Base-by-base conservation (phyloP, 2,797 vertebrate genomes). In the Atherinosoma microstoma region DNA sequence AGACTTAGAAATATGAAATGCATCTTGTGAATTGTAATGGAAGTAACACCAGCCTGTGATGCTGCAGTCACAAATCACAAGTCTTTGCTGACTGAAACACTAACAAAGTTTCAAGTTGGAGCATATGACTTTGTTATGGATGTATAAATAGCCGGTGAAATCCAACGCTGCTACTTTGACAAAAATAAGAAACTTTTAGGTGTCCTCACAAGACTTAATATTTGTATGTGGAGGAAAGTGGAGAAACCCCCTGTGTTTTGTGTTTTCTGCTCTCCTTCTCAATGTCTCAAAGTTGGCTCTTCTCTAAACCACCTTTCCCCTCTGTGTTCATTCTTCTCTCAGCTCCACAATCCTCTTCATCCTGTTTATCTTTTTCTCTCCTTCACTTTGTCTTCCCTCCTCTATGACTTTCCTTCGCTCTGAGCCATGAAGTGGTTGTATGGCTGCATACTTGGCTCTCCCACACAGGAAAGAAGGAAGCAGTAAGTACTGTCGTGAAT, bases 311-410 rank as follows among this genome's bases (percentile, higher is more conserved):
- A 45, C 20, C 36, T 34, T 24, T 36, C 56, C 22, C 45, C 29
- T 40, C 22, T 62, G 36, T 36, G 32, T 63, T 49, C 45, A 0
- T 45, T 60, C 34, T 40, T 38, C 54, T 29, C 65, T 60, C 63
- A 75, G 47, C 16, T 67, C 45, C 32, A 8, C 54, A 67, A 42
- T 71, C 56, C 51, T 61, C 56, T 64, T 66, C 47, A 56, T 78
- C 60, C 63, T 70, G 63, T 80, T 83, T 76, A 40, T 83, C 71
- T 62, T 65, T 70, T 49, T 53, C 45, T 38, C 59, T 20, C 27
- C 42, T 69, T 58, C 53, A n/a, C 61, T 67, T 49, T 65, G 29
- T 60, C 60, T 75, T 36, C 58, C 73, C 27, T 54, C 0, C 64
- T 69, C 62, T 56, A 11, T 3, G 10, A n/a, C 9, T 61, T 62